Conservation (phyloP, 2,888 invertebrate species). For the Drosophila recens region DNA sequence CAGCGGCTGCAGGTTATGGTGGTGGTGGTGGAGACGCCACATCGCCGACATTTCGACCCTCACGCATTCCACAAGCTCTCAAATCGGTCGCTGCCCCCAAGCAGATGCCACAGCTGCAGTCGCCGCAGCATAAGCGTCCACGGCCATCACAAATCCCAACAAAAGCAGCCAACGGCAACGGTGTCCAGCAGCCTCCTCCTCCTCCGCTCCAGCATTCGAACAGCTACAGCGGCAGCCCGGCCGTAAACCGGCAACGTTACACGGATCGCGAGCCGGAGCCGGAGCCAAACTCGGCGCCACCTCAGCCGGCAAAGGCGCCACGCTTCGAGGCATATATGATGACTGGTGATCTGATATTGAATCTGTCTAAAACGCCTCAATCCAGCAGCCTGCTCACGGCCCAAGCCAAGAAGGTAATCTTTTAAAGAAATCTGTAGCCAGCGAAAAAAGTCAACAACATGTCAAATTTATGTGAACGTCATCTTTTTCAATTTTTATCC, state of each 20-base stretch:
- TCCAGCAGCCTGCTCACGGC: slow-evolving; percentile 87
- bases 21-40: slow-evolving; percentile 62
- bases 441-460: too few species aligned
- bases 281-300: slow-evolving; percentile 83
- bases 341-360: slow-evolving; percentile 98
- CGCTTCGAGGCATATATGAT: slow-evolving; percentile 98
- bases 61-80: slow-evolving; percentile 87
- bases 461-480: too few species aligned
- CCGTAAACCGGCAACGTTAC: slow-evolving; percentile 59
- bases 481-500: too few species aligned
- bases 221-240: slow-evolving; percentile 78
- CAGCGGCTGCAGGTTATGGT: slow-evolving; percentile 32
- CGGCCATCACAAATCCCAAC: slow-evolving; percentile 85
- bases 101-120: slow-evolving; percentile 81
- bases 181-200: slow-evolving; percentile 32
- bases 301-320: slow-evolving; percentile 83
- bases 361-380: slow-evolving; percentile 93
- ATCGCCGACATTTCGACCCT: slow-evolving; percentile 85
- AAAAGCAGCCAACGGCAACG: slow-evolving; percentile 75
- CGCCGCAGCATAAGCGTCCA: slow-evolving; percentile 84
- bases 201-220: slow-evolving; percentile 73
- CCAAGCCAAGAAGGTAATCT: slow-evolving; percentile 84
- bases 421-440: too few species aligned
- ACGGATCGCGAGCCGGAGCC: slow-evolving; percentile 59
- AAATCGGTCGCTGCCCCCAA: slow-evolving; percentile 80